Evolutionary conservation across 2,888 invertebrate genomes (phyloP).

Genomic region (Harpagoxenus sublaevis): DNA sequence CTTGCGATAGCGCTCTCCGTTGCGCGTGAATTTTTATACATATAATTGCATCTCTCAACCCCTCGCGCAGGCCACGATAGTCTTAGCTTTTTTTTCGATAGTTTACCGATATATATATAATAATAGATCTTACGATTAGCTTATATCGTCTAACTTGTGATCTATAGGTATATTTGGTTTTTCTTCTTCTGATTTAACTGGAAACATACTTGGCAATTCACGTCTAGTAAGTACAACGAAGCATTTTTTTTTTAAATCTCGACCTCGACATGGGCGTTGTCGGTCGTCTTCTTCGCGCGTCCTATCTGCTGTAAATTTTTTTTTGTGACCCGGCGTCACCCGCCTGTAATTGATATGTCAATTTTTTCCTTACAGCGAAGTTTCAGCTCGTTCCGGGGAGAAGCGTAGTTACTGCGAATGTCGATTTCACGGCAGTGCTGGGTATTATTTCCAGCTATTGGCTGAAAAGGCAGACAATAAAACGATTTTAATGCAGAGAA

Average conservation of each 20-base stretch:
- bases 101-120: conserved; percentile 81
- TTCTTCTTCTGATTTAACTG: conserved; percentile 78
- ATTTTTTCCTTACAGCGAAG: conserved; percentile 79
- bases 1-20: conserved; percentile 74
- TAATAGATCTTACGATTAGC: conserved; percentile 78
- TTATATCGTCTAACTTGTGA: conserved; percentile 80
- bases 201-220: conserved; percentile 86
- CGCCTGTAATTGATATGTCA: conserved; percentile 77
- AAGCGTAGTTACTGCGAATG: conserved; percentile 81
- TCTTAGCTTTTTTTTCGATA: conserved; percentile 82
- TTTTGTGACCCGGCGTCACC: conserved; percentile 62
- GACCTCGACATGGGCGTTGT: conserved; percentile 55
- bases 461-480: conserved; percentile 87
- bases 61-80: conserved; percentile 83
- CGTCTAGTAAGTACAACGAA: conserved; percentile 86
- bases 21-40: conserved; percentile 81
- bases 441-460: conserved; percentile 96
- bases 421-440: conserved; percentile 67
- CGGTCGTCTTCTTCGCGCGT: conserved; percentile 49
- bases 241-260: conserved; percentile 77
- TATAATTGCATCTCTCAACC: conserved; percentile 78
- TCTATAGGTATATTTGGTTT: conserved; percentile 77
- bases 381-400: conserved; percentile 79
- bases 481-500: conserved; percentile 15
- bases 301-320: conserved; percentile 46